Conservation (phyloP, 1,140 invertebrate species). For the Drosophila watanabei region DNA sequence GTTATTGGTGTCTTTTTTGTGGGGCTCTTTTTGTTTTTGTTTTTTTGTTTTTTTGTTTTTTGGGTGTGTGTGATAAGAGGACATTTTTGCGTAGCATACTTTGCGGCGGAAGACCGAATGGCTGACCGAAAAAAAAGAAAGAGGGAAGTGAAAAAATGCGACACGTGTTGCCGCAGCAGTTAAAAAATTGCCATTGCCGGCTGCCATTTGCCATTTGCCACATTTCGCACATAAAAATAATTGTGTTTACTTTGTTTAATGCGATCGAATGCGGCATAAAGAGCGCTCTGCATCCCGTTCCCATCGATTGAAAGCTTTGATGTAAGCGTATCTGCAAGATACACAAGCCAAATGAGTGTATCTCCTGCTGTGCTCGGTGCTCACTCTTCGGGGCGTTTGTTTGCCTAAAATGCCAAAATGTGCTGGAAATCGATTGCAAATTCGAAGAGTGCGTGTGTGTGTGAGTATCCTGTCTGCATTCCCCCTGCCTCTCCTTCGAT, state of each 20-base stretch:
- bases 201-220: slow-evolving; percentile 56
- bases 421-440: slow-evolving; percentile 50
- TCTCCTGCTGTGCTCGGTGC: slow-evolving; percentile 13
- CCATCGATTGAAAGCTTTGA: slow-evolving; percentile 16
- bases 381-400: slow-evolving; percentile 9
- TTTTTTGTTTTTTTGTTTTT: background rate
- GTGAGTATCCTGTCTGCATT: background rate
- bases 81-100: slow-evolving; percentile 66
- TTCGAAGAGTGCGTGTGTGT: slow-evolving; percentile 19
- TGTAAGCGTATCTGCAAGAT: slow-evolving; percentile 44
- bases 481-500: slow-evolving; percentile 1
- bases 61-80: slow-evolving; percentile 66
- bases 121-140: slow-evolving; percentile 28
- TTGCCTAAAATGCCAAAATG: slow-evolving; percentile 49
- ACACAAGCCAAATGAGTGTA: slow-evolving; percentile 39
- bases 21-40: background rate
- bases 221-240: slow-evolving; percentile 73
- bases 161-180: slow-evolving; percentile 66
- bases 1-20: slow-evolving; percentile 6
- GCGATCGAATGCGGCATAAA: slow-evolving; percentile 63
- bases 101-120: slow-evolving; percentile 50
- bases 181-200: slow-evolving; percentile 53
- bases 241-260: slow-evolving; percentile 80
- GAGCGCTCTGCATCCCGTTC: background rate
- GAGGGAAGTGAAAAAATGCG: slow-evolving; percentile 45